Evolutionary conservation across 2,888 invertebrate genomes (phyloP), one percentile per base, ranked within the genome.

Genomic region (Protodeltote pygarga): DNA sequence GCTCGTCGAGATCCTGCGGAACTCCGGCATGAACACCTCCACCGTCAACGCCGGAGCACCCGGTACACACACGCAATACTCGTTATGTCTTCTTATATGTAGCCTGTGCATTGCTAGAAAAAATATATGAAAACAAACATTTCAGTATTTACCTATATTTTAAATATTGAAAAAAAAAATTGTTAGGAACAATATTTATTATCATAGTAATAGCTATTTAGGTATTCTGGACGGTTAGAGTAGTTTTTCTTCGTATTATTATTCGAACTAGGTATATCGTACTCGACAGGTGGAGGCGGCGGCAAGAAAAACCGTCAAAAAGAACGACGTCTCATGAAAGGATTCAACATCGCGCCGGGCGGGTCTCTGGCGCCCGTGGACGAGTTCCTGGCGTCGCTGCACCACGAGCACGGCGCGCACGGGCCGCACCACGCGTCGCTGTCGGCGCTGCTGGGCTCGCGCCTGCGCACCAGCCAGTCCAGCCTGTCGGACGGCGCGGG

Each of bases 231-330:
- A n/a, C n/a, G n/a, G n/a, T n/a, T n/a, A n/a, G n/a, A n/a, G n/a
- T n/a, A n/a, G n/a, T n/a, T n/a, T n/a, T n/a, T n/a, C n/a, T n/a
- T n/a, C n/a, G n/a, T n/a, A n/a, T n/a, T n/a, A n/a, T n/a, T n/a
- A n/a, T n/a, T n/a, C n/a, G n/a, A n/a, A n/a, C n/a, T n/a, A n/a
- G n/a, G n/a, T n/a, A n/a, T n/a, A n/a, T n/a, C 9, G 11, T 38
- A n/a, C 2, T 31, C 6, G 10, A 15, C 74, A 89, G 89, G 91
- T 11, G 97, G 96, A 76, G 95, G 97, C 54, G 97, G 97, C 61
- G 98, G 98, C 42, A 98, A 98, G 88, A 98, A 98, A 90, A 97
- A 98, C 82, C 95, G 98, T 0, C 97, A 97, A 83, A 97, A 98
- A 85, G 98, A 98, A 84, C 94, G 98, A 0, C 94, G 98, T 1